These are phyloP conservation scores for Pseudobourletiella spinata DNA, from an alignment of 1,140 invertebrate species.

Conservation along the genomic window DNA sequence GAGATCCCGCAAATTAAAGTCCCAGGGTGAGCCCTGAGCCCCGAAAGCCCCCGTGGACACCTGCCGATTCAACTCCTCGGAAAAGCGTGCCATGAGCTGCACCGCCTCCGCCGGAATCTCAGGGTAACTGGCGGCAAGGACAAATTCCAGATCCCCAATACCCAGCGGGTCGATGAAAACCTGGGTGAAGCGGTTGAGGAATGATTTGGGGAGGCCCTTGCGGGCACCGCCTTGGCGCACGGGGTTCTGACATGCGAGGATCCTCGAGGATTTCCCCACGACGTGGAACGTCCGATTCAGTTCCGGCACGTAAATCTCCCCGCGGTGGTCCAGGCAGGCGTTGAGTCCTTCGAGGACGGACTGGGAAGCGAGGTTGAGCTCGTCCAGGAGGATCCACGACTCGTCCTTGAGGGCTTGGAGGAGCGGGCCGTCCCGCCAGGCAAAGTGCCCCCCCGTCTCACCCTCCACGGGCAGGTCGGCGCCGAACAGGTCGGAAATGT, in stretches of 20 bases:
- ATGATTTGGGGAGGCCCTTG: conserved; percentile 90
- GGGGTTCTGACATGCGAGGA: conserved; percentile 99
- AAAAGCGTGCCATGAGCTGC: conserved; percentile 70
- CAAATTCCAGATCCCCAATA: conserved; percentile 61
- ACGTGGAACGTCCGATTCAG: conserved; percentile 75
- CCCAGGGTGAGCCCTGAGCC: conserved; percentile 79
- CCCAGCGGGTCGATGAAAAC: conserved; percentile 76
- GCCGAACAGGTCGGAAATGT: conserved; percentile 88
- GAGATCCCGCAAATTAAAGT: conserved; percentile 93
- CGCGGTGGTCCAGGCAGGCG: conserved; percentile 95
- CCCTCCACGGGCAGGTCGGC: conserved; percentile 93
- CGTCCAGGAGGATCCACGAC: conserved; percentile 96
- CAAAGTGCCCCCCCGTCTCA: conserved; percentile 70
- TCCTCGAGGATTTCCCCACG: conserved; percentile 69
- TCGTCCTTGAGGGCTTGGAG: conserved; percentile 83
- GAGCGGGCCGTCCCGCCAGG: conserved; percentile 93
- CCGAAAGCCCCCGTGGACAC: conserved; percentile 52
- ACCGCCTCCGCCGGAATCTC: conserved; percentile 46
- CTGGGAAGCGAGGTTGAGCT: conserved; percentile 96
- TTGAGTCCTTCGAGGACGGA: conserved; percentile 97
- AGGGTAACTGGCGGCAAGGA: conserved; percentile 45
- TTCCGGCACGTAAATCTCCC: conserved; percentile 93
- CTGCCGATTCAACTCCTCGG: conserved; percentile 57
- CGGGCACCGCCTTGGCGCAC: conserved; percentile 89
- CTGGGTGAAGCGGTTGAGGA: conserved; percentile 96